Percentiles rank a stretch among this genome's conserved stretches.
Evolutionary conservation across 2,797 vertebrate species (phyloP).

Genomic region (Vespertilio murinus): DNA sequence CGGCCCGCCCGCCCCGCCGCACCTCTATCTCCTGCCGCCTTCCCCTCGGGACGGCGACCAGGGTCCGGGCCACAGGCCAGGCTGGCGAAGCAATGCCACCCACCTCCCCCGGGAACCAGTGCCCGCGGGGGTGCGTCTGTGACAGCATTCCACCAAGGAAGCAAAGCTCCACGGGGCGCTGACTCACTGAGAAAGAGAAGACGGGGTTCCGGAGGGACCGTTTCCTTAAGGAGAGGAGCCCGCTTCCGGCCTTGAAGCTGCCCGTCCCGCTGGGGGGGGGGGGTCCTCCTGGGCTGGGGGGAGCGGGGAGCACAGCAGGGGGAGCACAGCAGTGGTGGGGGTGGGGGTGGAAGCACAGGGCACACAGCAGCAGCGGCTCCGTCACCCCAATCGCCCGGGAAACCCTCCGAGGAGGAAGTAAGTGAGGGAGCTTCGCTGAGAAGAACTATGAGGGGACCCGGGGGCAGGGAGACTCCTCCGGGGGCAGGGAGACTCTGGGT

Average conservation of each 20-base stretch:
- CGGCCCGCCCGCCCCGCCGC: no score
- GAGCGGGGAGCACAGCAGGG: no score
- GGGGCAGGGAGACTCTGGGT: not conserved
- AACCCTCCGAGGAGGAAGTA: not conserved
- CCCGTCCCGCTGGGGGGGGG: not conserved
- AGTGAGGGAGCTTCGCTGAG: not conserved
- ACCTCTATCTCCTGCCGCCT: not conserved
- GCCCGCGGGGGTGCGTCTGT: not conserved
- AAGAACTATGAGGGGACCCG: not conserved
- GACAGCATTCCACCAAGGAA: not conserved
- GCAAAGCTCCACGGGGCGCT: not conserved
- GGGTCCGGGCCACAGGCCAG: not conserved
- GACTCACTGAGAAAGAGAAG: not conserved
- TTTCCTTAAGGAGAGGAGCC: slow-evolving; percentile 1
- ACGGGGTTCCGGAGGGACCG: not conserved
- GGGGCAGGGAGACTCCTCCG: not conserved
- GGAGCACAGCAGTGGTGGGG: no score
- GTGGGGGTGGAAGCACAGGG: not conserved
- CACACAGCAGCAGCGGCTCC: not conserved
- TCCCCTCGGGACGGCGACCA: not conserved
- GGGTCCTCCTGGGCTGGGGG: not conserved
- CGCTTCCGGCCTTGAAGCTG: not conserved
- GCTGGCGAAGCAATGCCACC: not conserved
- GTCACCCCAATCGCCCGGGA: not conserved
- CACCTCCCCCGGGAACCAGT: not conserved